Conservation (phyloP, 2,113 vertebrate species). For the Cebidichthys violaceus region DNA sequence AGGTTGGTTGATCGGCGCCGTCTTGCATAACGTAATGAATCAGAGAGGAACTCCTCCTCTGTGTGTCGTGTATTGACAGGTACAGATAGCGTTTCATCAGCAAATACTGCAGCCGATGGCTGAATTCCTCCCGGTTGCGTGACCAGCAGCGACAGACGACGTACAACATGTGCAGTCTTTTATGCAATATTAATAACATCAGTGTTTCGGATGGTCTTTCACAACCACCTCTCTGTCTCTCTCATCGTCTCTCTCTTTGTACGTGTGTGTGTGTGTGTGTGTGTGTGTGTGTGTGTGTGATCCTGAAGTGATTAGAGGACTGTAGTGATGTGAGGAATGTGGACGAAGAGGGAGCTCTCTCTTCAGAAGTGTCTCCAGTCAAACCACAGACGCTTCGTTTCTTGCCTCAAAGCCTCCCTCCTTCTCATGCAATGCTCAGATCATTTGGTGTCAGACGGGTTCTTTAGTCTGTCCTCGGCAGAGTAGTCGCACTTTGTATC, state of each 20-base stretch:
- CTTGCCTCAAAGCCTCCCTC: background rate
- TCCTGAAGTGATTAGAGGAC: slow-evolving; percentile 60
- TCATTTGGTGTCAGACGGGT: background rate
- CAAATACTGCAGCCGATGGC: slow-evolving; percentile 51
- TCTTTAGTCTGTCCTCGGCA: background rate
- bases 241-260: background rate
- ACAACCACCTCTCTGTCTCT: background rate
- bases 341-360: slow-evolving; percentile 50
- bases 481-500: background rate
- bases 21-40: slow-evolving; percentile 5
- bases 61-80: slow-evolving; percentile 7
- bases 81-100: slow-evolving; percentile 58
- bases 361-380: slow-evolving; percentile 47
- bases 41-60: background rate
- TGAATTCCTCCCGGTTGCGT: slow-evolving; percentile 42
- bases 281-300: slow-evolving; percentile 40
- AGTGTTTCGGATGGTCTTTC: slow-evolving; percentile 5
- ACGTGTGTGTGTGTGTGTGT: slow-evolving; percentile 18
- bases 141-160: slow-evolving; percentile 1
- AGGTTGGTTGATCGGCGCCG: background rate
- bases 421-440: too few relatives aligned
- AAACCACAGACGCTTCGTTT: background rate
- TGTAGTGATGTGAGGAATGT: slow-evolving; percentile 77
- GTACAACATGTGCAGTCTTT: slow-evolving; percentile 15
- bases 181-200: slow-evolving; percentile 33